These are phyloP conservation scores for Lepidonotus clava DNA, from an alignment of 2,888 invertebrate species.

Conservation along the genomic window DNA sequence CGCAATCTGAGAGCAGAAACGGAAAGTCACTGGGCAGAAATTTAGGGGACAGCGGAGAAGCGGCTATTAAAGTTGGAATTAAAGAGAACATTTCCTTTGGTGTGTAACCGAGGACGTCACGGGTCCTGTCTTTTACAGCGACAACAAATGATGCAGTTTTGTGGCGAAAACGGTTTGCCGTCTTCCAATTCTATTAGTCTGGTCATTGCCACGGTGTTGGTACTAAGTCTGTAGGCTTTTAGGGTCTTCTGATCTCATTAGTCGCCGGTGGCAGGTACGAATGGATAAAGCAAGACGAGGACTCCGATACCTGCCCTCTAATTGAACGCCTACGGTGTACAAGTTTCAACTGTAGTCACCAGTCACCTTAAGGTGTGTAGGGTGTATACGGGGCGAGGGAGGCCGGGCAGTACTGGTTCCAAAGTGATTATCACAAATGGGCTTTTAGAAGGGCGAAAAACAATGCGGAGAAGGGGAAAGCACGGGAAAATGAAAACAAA, in stretches of 20 bases:
- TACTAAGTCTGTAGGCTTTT: conserved; percentile 29
- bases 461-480: not conserved
- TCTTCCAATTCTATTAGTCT: conserved; percentile 22
- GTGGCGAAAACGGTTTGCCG: not conserved
- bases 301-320: not conserved
- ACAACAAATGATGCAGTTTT: not conserved
- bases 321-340: not conserved
- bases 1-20: too few species aligned
- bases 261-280: conserved; percentile 16
- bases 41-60: not conserved
- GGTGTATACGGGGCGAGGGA: too few species aligned
- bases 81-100: not conserved
- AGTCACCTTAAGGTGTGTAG: too few species aligned
- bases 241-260: conserved; percentile 42
- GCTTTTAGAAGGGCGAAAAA: not conserved
- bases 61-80: not conserved
- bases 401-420: too few species aligned
- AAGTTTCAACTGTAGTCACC: conserved; percentile 1
- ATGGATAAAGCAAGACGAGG: not conserved
- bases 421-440: conserved; percentile 22
- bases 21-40: too few species aligned
- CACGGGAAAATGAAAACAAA: conserved; percentile 15
- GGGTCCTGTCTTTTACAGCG: not conserved
- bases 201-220: not conserved
- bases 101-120: not conserved